phyloP scores from a whole-genome alignment of 2,113 vertebrate species.

The Murina feae region DNA sequence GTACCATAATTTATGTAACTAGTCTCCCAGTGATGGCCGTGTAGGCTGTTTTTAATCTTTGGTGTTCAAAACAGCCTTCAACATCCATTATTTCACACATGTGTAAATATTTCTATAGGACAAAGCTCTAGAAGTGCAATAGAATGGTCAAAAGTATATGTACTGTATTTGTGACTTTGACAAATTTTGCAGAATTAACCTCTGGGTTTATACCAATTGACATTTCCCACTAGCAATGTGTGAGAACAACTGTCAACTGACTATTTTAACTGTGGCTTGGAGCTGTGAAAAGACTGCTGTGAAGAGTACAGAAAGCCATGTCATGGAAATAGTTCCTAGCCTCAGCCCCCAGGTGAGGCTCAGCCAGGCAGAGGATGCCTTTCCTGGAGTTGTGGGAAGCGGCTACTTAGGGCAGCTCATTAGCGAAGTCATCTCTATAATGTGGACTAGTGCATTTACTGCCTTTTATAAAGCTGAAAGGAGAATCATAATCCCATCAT shows the following conservation, averaged over 20 bases:
- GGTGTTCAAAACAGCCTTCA: neutral
- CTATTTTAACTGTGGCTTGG: constrained; percentile 29
- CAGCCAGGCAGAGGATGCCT: neutral
- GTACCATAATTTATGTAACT: constrained; percentile 1
- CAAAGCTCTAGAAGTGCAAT: neutral
- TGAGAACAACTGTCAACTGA: constrained; percentile 15
- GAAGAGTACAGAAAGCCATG: neutral
- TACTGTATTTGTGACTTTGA: constrained; percentile 10
- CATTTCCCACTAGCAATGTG: neutral
- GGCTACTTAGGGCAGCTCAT: constrained; percentile 21
- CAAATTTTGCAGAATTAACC: constrained; percentile 34
- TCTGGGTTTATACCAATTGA: neutral
- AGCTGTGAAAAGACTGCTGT: neutral
- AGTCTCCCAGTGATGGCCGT: neutral
- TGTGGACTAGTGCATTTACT: constrained; percentile 11
- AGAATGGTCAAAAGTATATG: neutral
- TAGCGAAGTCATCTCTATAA: constrained; percentile 23
- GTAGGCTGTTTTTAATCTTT: constrained; percentile 17
- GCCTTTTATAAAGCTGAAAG: constrained; percentile 28
- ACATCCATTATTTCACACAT: neutral
- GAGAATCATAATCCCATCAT: neutral
- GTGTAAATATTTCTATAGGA: neutral
- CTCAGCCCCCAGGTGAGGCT: neutral
- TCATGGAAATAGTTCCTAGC: neutral
- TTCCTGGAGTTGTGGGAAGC: constrained; percentile 22